Evolutionary conservation across 2,797 vertebrate genomes (phyloP).

Genomic region (Fistularia commersonii): DNA sequence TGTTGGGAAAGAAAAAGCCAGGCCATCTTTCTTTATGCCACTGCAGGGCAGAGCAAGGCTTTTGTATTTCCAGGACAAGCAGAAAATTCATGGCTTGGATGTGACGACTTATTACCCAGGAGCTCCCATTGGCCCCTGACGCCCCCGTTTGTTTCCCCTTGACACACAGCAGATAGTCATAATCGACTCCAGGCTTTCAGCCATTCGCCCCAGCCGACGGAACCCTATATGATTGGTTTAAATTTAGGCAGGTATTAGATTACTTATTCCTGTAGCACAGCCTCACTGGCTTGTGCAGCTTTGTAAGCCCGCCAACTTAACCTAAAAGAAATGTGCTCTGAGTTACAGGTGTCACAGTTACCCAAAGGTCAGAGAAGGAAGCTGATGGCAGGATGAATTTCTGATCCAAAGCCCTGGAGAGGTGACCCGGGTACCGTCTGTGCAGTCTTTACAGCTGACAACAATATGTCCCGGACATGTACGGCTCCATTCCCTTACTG

Average conservation of each 20-base stretch:
- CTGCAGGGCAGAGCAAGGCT: slow-evolving; percentile 31
- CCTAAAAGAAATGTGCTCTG: slow-evolving; percentile 12
- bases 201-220: slow-evolving; percentile 19
- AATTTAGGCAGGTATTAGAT: slow-evolving; percentile 19
- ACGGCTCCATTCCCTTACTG: too few relatives aligned
- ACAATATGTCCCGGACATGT: slow-evolving; percentile 10
- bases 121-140: slow-evolving; percentile 6
- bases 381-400: slow-evolving; percentile 2
- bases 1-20: slow-evolving; percentile 2
- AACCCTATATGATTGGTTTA: slow-evolving; percentile 14
- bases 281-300: slow-evolving; percentile 2
- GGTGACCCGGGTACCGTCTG: slow-evolving; percentile 17
- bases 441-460: slow-evolving; percentile 4
- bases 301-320: neutral
- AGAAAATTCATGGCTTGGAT: slow-evolving; percentile 19
- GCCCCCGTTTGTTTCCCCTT: slow-evolving; percentile 10
- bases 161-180: slow-evolving; percentile 19
- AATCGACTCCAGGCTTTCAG: slow-evolving; percentile 25
- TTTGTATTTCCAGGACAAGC: slow-evolving; percentile 26
- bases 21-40: slow-evolving; percentile 13
- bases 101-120: slow-evolving; percentile 38
- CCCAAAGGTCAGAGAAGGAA: slow-evolving; percentile 24
- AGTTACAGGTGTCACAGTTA: slow-evolving; percentile 4
- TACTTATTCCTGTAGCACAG: slow-evolving; percentile 14
- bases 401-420: slow-evolving; percentile 11